phyloP scores from a whole-genome alignment of 2,888 invertebrate genomes.

The Chrysotoxum bicinctum region DNA sequence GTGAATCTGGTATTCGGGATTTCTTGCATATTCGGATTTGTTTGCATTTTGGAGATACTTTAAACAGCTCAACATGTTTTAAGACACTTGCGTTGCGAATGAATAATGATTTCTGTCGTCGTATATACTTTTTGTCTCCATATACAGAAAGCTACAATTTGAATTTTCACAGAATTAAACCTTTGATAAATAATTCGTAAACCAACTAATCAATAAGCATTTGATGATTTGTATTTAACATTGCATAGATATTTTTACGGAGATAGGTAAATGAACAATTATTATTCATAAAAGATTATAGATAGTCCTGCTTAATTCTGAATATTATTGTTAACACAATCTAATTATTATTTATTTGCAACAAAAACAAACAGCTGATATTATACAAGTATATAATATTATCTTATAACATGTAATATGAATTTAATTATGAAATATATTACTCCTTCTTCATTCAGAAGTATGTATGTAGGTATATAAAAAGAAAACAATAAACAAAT shows the following conservation, averaged over 20 bases:
- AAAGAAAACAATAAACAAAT: background rate
- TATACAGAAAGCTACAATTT: too few relatives aligned
- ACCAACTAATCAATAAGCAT: background rate
- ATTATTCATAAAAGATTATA: conserved; percentile 22
- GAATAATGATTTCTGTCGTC: too few relatives aligned
- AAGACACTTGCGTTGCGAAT: too few relatives aligned
- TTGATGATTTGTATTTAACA: background rate
- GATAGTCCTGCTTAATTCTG: conserved; percentile 55
- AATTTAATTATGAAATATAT: conserved; percentile 9
- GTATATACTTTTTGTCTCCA: too few relatives aligned
- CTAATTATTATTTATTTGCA: conserved; percentile 64
- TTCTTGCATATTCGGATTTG: too few relatives aligned
- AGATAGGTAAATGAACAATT: background rate
- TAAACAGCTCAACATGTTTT: too few relatives aligned
- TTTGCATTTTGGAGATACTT: too few relatives aligned
- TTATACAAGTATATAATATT: background rate
- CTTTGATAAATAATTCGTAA: too few relatives aligned
- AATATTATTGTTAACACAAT: conserved; percentile 44
- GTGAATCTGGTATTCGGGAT: too few relatives aligned
- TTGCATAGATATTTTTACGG: background rate
- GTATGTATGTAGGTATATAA: background rate
- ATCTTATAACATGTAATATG: conserved; percentile 2
- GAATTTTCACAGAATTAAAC: too few relatives aligned
- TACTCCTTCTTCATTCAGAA: conserved; percentile 15
- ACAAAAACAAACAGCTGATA: conserved; percentile 23